Conservation (phyloP, 2,797 vertebrate species). For the Argentina silus region DNA sequence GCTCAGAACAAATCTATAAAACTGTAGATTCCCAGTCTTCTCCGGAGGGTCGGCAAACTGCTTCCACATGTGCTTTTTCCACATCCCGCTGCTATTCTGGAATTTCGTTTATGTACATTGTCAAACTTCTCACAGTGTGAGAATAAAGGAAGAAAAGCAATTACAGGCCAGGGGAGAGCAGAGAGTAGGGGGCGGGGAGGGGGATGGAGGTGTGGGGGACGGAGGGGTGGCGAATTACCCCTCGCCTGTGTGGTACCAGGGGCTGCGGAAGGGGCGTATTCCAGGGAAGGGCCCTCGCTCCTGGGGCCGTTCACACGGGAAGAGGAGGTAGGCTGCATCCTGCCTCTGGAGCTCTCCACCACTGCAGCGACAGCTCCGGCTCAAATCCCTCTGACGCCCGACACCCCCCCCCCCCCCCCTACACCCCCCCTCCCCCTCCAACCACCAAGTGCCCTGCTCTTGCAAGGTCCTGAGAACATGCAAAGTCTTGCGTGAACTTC, state of each 20-base stretch:
- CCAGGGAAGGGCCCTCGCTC: slow-evolving; percentile 34
- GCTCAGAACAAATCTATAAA: slow-evolving; percentile 66
- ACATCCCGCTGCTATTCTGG: slow-evolving; percentile 74
- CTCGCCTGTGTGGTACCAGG: slow-evolving; percentile 42
- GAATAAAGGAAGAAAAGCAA: slow-evolving; percentile 76
- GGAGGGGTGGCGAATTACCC: slow-evolving; percentile 30
- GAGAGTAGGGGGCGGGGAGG: slow-evolving; percentile 25
- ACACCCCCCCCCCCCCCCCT: background rate
- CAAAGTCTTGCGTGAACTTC: slow-evolving; percentile 9
- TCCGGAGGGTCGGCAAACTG: slow-evolving; percentile 66
- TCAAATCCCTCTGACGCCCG: slow-evolving; percentile 25
- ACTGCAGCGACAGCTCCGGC: slow-evolving; percentile 29
- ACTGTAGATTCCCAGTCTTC: slow-evolving; percentile 61
- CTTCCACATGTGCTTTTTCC: slow-evolving; percentile 80
- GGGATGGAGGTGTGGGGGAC: slow-evolving; percentile 9
- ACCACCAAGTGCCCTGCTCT: slow-evolving; percentile 25
- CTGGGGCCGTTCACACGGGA: slow-evolving; percentile 65
- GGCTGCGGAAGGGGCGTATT: slow-evolving; percentile 8
- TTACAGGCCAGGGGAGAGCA: slow-evolving; percentile 59
- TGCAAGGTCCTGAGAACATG: slow-evolving; percentile 62
- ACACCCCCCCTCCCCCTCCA: slow-evolving; percentile 17
- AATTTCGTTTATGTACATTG: slow-evolving; percentile 78
- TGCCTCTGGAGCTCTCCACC: slow-evolving; percentile 25
- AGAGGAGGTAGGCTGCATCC: slow-evolving; percentile 40
- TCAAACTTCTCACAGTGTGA: slow-evolving; percentile 78